A percentile compares a stretch with the other conserved stretches of the same genome.
These are phyloP conservation scores for Gymnoscopelus braueri DNA, from an alignment of 2,797 vertebrate genomes.

Conservation along the genomic window DNA sequence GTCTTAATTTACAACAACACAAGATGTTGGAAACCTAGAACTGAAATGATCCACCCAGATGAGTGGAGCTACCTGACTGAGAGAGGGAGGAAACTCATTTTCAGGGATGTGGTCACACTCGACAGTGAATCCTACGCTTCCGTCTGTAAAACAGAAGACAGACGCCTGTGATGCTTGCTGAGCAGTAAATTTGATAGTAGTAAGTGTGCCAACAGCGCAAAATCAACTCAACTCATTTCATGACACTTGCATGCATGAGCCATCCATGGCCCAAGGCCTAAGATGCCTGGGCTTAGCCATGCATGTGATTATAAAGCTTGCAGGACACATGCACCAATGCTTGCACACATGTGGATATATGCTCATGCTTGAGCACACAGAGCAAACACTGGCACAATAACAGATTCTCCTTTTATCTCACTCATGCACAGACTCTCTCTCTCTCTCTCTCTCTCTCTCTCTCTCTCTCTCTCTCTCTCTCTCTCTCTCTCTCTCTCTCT, in stretches of 20 bases:
- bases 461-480: background rate
- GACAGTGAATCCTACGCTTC: constrained; percentile 20
- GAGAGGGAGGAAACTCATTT: constrained; percentile 49
- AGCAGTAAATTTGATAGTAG: constrained; percentile 45
- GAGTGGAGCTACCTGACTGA: constrained; percentile 36
- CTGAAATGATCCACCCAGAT: constrained; percentile 57
- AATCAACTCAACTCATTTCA: constrained; percentile 43
- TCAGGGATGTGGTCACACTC: constrained; percentile 47
- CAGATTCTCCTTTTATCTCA: constrained; percentile 3
- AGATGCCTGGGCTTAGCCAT: constrained; percentile 42
- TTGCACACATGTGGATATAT: constrained; percentile 14
- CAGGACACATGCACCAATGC: background rate
- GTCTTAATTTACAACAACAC: constrained; percentile 33
- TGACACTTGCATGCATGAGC: constrained; percentile 33
- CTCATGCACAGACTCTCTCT: background rate
- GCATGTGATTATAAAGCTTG: constrained; percentile 40
- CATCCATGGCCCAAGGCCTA: constrained; percentile 26
- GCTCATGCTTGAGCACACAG: no score
- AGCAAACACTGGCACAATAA: constrained; percentile 17
- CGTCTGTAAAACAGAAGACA: constrained; percentile 46
- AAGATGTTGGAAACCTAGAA: constrained; percentile 40
- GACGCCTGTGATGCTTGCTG: constrained; percentile 34
- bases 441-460: constrained; percentile 5
- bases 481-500: background rate
- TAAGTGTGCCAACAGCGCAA: constrained; percentile 14